Evolutionary conservation across 2,797 vertebrate genomes (phyloP), one percentile per base, ranked within the genome.

Genomic region (Sphenodon punctatus): DNA sequence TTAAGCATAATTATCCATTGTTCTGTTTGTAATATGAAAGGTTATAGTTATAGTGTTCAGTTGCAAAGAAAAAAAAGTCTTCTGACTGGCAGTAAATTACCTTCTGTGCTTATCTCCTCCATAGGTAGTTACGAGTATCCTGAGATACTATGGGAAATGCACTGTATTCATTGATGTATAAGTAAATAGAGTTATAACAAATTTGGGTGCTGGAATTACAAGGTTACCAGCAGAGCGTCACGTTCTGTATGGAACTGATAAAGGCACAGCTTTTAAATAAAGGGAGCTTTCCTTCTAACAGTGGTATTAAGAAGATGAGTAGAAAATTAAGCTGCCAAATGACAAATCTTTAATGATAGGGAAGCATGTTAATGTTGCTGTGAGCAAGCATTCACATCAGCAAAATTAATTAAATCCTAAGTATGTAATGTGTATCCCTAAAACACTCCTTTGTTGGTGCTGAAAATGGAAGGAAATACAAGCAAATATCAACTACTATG

Each of bases 291-390:
- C 65, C 30, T 17, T 80, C 42, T 70, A 78, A 46, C 13, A 45
- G 5, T 5, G 55, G 10, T 53, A 85, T 83, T 38, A 70, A 34
- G 38, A 93, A 74, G 48, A 84, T 12, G 61, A 25, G 1, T 85
- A 82, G 41, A 83, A 94, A 92, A 94, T 89, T 66, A 79, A 75
- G 71, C 48, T 89, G 73, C 20, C 59, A 80, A 77, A 77, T 75
- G 55, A 27, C 48, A 51, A 32, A 69, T 17, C 67, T 88, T 89
- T 86, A 87, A 90, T 90, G 45, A 76, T 15, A 64, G 16, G 53
- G 67, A 80, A 89, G 27, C 6, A 0, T 51, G 9, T 63, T 84
- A 55, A 74, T 58, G 4, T 60, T 89, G 73, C 53, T 79, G 13
- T 56, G 61, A 72, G 67, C 30, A 78, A 48, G 67, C 10, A 30